phyloP scores from a whole-genome alignment of 2,797 vertebrate genomes.

The Capromys pilorides region DNA sequence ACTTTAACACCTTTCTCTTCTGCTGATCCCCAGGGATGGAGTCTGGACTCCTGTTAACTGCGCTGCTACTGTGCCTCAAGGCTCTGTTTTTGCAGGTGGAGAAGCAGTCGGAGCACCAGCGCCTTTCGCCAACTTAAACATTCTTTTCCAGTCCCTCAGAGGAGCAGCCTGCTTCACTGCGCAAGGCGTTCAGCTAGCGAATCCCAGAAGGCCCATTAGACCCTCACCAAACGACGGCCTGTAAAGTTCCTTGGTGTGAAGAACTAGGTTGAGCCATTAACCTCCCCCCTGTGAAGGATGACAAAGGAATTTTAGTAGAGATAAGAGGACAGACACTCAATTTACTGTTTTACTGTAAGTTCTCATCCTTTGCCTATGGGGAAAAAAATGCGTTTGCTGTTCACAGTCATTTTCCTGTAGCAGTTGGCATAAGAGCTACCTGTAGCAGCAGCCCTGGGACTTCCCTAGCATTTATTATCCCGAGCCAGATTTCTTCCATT shows the following conservation, averaged over 20 bases:
- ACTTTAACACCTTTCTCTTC: constrained; percentile 78
- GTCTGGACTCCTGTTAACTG: constrained; percentile 56
- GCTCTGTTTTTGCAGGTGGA: constrained; percentile 76
- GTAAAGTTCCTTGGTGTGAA: constrained; percentile 70
- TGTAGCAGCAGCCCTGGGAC: background rate
- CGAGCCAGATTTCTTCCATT: constrained; percentile 38
- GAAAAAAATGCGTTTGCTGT: constrained; percentile 57
- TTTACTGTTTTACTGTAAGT: constrained; percentile 68
- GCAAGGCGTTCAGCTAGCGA: constrained; percentile 44
- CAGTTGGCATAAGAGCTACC: constrained; percentile 29
- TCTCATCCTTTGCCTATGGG: constrained; percentile 48
- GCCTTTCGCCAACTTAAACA: constrained; percentile 68
- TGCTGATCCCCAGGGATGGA: constrained; percentile 34
- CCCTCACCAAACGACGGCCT: constrained; percentile 72
- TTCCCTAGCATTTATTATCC: constrained; percentile 44
- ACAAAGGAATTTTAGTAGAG: constrained; percentile 70
- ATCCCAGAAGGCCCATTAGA: constrained; percentile 65
- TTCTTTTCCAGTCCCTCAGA: constrained; percentile 64
- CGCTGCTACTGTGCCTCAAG: constrained; percentile 53
- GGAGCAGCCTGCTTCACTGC: constrained; percentile 44
- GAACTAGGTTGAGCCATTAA: constrained; percentile 78
- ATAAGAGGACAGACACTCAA: constrained; percentile 59
- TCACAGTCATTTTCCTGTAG: constrained; percentile 70
- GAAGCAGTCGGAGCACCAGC: constrained; percentile 57
- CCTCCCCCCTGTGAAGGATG: constrained; percentile 73